Evolutionary conservation across 2,888 invertebrate species (phyloP).

Genomic region (Lycocerus yunnanus): DNA sequence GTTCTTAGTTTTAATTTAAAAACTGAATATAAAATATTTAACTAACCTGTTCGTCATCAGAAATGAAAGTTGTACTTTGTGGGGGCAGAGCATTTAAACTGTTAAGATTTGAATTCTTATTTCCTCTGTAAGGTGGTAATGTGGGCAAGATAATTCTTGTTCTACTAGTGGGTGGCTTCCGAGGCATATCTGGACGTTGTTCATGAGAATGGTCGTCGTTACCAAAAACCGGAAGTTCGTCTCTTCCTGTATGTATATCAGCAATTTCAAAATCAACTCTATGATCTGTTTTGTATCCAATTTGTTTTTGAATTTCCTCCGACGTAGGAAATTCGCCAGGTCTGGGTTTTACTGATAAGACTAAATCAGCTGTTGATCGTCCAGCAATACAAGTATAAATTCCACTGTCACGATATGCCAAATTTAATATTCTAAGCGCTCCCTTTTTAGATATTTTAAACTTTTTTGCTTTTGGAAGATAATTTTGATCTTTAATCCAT

Average conservation of each 20-base stretch:
- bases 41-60: constrained; percentile 46
- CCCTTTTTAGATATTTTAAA: constrained; percentile 91
- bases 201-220: constrained; percentile 71
- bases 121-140: constrained; percentile 40
- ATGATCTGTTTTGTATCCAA: constrained; percentile 45
- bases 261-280: constrained; percentile 44
- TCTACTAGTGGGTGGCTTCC: constrained; percentile 44
- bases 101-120: constrained; percentile 42
- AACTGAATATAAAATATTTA: no score
- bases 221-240: constrained; percentile 50
- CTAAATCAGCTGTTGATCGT: constrained; percentile 78
- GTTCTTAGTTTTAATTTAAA: no score
- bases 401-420: constrained; percentile 81
- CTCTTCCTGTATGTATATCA: constrained; percentile 50
- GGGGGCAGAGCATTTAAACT: constrained; percentile 44
- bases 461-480: constrained; percentile 77
- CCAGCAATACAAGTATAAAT: constrained; percentile 87
- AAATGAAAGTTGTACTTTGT: constrained; percentile 43
- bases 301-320: constrained; percentile 66
- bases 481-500: constrained; percentile 87
- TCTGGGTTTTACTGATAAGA: constrained; percentile 77
- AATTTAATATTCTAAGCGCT: constrained; percentile 81
- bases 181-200: constrained; percentile 59
- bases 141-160: constrained; percentile 49
- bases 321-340: constrained; percentile 80